Conservation (phyloP, 2,888 invertebrate species). For the Ichneumon xanthorius region DNA sequence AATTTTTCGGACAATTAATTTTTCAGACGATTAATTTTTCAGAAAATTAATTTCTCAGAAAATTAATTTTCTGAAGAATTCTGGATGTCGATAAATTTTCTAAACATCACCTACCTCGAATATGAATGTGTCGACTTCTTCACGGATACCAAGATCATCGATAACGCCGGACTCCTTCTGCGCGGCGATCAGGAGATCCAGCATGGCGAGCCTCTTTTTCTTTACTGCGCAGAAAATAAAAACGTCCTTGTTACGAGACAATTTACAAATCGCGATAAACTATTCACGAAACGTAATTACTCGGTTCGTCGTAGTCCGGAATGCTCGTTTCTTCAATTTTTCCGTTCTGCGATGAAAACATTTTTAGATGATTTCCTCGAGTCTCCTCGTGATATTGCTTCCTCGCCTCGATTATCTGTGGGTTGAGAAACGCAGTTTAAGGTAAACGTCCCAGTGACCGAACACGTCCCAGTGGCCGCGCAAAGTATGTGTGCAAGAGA, state of each 20-base stretch:
- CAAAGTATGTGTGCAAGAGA: no score
- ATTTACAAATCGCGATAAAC: background rate
- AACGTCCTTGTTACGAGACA: background rate
- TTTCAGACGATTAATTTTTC: no score
- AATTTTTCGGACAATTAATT: no score
- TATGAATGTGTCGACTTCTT: conserved; percentile 70
- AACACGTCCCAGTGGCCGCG: no score
- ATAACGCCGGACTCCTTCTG: conserved; percentile 56
- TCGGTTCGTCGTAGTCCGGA: conserved; percentile 6
- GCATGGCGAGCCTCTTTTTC: conserved; percentile 68
- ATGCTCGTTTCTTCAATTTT: background rate
- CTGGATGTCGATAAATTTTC: background rate
- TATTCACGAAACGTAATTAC: conserved; percentile 33
- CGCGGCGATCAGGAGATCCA: conserved; percentile 66
- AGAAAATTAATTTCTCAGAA: no score
- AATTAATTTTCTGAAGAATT: background rate
- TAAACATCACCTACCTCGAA: conserved; percentile 58
- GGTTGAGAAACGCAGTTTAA: no score
- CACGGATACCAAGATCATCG: conserved; percentile 67
- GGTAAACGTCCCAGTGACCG: no score
- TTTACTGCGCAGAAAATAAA: conserved; percentile 20
- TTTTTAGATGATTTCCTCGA: conserved; percentile 46
- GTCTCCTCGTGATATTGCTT: conserved; percentile 66
- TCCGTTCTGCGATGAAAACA: conserved; percentile 23
- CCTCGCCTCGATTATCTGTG: conserved; percentile 66